Base-by-base conservation (phyloP, 2,888 invertebrate genomes). In the Sycophila texana region DNA sequence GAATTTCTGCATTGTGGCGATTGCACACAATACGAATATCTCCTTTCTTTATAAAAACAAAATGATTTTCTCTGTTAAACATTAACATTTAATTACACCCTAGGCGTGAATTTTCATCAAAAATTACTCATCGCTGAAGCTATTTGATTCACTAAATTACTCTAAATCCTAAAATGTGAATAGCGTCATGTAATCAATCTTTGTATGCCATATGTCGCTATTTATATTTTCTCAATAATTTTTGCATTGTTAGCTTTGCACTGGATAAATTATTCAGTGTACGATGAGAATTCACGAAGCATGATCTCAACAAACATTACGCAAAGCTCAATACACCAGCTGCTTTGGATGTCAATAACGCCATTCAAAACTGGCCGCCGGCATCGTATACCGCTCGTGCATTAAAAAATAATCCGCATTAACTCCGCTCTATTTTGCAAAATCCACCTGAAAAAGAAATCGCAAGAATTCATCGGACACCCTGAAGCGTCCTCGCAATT, bases 331-430 rank as follows among this genome's bases (percentile, higher is more conserved):
- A 30, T 26, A 67, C 22, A 74, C 20, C 70, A 72, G 51, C 71
- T 66, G 71, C 58, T 66, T 77, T 72, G 7, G 71, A 77, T 77
- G 72, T 72, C 77, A 26, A 51, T 71, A 77, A 58, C 77, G 77
- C 77, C 77, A 77, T 77, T 72, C 26, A 22, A 66, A 58, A 65
- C 77, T 77, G 77, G 77, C 72, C 58, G 47, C n/a, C 63, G 76
- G 57, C 76, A 76, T 76, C 68, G 57, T 53, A n/a, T 22, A 30
- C 12, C 57, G 47, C 39, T 20, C 57, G 47, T 22, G 58, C 16
- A 16, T 61, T 16, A 55, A 57, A 2, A 57, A 20, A 39, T 22
- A 65, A 39, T n/a, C 18, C n/a, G 30, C 55, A 39, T 63, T 63
- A 63, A 39, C 61, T n/a, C 30, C 61, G 63, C 63, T 47, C 63